Evolutionary conservation across 2,888 invertebrate genomes (phyloP), one percentile per base, ranked within the genome.

Genomic region (Argyresthia albistria): DNA sequence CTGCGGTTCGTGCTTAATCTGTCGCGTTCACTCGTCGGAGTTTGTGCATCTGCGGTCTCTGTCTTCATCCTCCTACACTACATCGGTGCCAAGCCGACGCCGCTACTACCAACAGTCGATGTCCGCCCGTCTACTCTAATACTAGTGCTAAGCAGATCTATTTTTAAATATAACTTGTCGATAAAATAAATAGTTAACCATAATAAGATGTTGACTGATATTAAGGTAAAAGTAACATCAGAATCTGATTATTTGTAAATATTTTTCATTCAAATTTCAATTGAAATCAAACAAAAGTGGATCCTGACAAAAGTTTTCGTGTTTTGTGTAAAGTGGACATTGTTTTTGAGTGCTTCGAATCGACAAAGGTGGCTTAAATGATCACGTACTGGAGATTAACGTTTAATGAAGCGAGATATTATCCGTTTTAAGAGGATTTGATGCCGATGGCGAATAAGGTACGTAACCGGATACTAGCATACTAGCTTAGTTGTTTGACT

Each of bases 391-490:
- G 57, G 58, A 66, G 58, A 63, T 63, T 59, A 58, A 60, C 66
- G 63, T 71, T 69, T 69, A 77, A 75, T 74, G 73, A 75, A 69
- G 66, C 66, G 63, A 65, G 58, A 66, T 58, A 69, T 61, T 58
- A 62, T 62, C 62, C 60, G 60, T 64, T 59, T 63, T 61, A 64
- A 69, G 76, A 77, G 76, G 76, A 76, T 77, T 80, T 70, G 73
- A 77, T 76, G 76, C 69, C 61, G 66, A 72, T 73, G 76, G 70
- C 70, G 72, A 75, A 75, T 73, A 83, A 86, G 86, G 86, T 86
- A 84, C 70, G 73, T 76, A 84, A 84, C 83, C 83, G 82, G 80
- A 80, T 80, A 79, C 76, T 70, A 43, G 35, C 14, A 65, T 75
- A 74, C 75, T 73, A 72, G 70, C 64, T 60, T 69, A 75, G 72